Conservation (phyloP, 2,797 vertebrate species). For the Clangula hyemalis region DNA sequence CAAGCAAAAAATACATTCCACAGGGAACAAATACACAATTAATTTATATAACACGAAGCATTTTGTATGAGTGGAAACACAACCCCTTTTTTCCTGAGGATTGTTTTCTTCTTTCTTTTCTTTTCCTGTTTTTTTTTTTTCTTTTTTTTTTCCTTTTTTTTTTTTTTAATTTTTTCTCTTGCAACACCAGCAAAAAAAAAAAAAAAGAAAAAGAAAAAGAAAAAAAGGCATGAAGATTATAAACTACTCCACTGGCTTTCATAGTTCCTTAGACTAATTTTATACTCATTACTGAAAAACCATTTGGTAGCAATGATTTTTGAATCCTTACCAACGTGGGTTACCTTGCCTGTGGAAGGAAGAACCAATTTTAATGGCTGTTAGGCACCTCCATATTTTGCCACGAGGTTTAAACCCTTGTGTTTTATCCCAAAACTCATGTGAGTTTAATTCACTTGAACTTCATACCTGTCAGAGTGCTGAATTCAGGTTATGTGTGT, state of each 20-base stretch:
- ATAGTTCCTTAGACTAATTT: not conserved
- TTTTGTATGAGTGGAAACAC: not conserved
- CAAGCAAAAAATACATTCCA: not conserved
- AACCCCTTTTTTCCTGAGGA: not conserved
- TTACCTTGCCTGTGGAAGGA: not conserved
- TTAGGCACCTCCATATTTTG: not conserved
- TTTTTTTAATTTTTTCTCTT: not conserved
- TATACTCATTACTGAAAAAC: not conserved
- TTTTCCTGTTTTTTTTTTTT: no score
- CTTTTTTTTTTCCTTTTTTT: not conserved
- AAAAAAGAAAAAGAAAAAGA: not conserved
- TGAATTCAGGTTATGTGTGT: no score
- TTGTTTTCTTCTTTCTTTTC: not conserved
- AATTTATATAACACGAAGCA: not conserved
- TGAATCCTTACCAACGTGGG: not conserved
- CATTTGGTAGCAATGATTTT: not conserved
- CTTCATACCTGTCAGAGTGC: not conserved
- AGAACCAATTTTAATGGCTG: not conserved
- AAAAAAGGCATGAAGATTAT: not conserved
- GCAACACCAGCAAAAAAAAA: not conserved
- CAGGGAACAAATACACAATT: not conserved
- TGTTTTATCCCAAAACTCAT: not conserved
- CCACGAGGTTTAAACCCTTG: not conserved
- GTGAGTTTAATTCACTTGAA: not conserved
- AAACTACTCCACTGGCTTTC: not conserved